Conservation (phyloP, 2,888 invertebrate species). For the Megamerina dolium region DNA sequence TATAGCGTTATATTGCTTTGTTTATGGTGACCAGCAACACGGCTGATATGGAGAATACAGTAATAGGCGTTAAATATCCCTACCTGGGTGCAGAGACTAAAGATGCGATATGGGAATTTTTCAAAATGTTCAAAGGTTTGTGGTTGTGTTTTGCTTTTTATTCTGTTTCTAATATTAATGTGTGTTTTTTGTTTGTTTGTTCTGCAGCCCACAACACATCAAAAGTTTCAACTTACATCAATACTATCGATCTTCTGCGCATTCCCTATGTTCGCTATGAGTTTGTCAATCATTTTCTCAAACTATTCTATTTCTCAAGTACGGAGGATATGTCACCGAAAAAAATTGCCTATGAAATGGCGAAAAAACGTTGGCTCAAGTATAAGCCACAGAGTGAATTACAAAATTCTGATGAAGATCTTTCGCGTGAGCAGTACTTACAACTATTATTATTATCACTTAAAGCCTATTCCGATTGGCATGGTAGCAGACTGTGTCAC, state of each 20-base stretch:
- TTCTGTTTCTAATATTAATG: too few species aligned
- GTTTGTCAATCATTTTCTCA: conserved; percentile 38
- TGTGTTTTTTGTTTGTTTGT: too few species aligned
- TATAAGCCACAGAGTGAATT: conserved; percentile 28
- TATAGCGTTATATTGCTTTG: conserved; percentile 38
- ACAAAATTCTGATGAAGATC: conserved; percentile 17
- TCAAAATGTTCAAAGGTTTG: conserved; percentile 36
- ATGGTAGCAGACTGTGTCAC: conserved; percentile 31
- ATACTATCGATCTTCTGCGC: conserved; percentile 30
- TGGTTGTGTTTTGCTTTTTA: too few species aligned
- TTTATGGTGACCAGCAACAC: conserved; percentile 40
- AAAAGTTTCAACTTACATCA: conserved; percentile 31
- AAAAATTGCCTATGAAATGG: conserved; percentile 37
- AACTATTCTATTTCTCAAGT: conserved; percentile 31
- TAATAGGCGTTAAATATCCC: conserved; percentile 35
- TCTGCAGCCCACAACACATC: conserved; percentile 22
- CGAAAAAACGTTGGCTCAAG: conserved; percentile 36
- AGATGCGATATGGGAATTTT: conserved; percentile 33
- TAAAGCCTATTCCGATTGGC: conserved; percentile 35
- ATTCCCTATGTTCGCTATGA: conserved; percentile 40
- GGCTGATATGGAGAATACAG: conserved; percentile 33
- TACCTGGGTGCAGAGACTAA: conserved; percentile 31
- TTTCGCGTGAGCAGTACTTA: conserved; percentile 37
- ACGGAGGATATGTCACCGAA: conserved; percentile 29
- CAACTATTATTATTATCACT: conserved; percentile 34